A percentile compares a stretch with the other conserved stretches of the same genome.
Conservation (phyloP, 2,888 invertebrate genomes). For the Drosophila cracens region DNA sequence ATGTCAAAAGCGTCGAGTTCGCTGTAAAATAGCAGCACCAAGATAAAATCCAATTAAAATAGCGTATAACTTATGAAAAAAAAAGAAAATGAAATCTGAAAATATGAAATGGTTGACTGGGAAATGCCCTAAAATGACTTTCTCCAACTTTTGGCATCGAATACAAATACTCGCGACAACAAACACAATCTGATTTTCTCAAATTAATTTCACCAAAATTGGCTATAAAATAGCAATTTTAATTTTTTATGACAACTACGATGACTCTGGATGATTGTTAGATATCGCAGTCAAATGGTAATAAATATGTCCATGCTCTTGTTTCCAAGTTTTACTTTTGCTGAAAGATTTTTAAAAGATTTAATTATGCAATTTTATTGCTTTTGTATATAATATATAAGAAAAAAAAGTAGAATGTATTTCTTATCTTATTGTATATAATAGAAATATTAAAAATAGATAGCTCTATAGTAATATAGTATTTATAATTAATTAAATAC, state of each 20-base stretch:
- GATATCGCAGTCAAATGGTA: background rate
- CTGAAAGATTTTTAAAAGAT: background rate
- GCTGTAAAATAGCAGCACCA: slow-evolving; percentile 64
- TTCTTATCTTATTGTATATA: background rate
- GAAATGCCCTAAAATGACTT: slow-evolving; percentile 43
- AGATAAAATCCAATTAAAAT: slow-evolving; percentile 79
- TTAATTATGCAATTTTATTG: background rate
- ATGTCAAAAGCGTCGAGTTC: slow-evolving; percentile 32
- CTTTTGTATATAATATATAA: background rate
- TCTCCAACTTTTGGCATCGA: background rate
- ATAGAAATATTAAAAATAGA: background rate
- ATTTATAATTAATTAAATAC: background rate
- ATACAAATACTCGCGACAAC: background rate
- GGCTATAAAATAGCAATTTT: background rate
- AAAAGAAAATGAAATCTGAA: slow-evolving; percentile 8
- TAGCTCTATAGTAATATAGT: background rate
- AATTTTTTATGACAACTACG: background rate
- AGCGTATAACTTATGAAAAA: slow-evolving; percentile 57
- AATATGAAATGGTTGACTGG: slow-evolving; percentile 19
- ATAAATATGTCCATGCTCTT: background rate
- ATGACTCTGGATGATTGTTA: background rate
- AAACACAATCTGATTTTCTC: background rate
- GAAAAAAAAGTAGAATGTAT: background rate
- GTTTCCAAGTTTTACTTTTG: background rate
- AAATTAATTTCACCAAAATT: background rate